A percentile compares a stretch with the other conserved stretches of the same genome.
Conservation (phyloP, 2,888 invertebrate species). For the Euplexia lucipara region DNA sequence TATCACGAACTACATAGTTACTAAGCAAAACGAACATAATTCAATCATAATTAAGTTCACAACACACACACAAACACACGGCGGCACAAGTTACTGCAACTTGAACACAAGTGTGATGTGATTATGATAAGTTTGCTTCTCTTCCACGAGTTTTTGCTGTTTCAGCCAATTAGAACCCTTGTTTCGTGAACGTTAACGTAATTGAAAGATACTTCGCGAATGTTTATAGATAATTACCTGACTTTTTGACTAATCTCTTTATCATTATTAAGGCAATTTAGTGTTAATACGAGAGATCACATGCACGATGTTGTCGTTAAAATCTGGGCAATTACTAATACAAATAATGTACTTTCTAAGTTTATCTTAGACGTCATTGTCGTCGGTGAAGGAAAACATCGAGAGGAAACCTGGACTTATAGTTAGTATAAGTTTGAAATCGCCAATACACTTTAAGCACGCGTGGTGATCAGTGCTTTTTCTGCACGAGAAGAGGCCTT, state of each 20-base stretch:
- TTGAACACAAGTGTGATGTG: slow-evolving; percentile 10
- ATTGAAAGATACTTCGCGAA: not conserved
- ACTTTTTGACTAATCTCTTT: not conserved
- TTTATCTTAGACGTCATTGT: too few relatives aligned
- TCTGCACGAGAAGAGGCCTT: too few relatives aligned
- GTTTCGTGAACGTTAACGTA: not conserved
- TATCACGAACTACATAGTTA: not conserved
- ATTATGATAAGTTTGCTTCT: slow-evolving; percentile 26
- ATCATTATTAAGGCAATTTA: too few relatives aligned
- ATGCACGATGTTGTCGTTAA: too few relatives aligned
- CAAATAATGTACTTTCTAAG: too few relatives aligned
- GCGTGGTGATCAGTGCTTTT: too few relatives aligned
- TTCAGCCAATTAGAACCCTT: slow-evolving; percentile 19
- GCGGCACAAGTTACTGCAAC: slow-evolving; percentile 13
- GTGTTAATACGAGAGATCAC: too few relatives aligned
- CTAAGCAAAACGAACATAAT: not conserved
- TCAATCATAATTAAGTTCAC: not conserved
- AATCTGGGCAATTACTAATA: too few relatives aligned
- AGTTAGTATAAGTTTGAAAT: too few relatives aligned
- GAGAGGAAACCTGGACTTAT: too few relatives aligned
- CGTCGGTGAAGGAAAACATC: too few relatives aligned
- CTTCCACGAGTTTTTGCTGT: slow-evolving; percentile 13
- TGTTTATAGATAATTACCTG: not conserved
- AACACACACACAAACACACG: not conserved
- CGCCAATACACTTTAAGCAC: too few relatives aligned